Evolutionary conservation across 2,888 invertebrate genomes (phyloP).

Genomic region (Ptychoptera albimana): DNA sequence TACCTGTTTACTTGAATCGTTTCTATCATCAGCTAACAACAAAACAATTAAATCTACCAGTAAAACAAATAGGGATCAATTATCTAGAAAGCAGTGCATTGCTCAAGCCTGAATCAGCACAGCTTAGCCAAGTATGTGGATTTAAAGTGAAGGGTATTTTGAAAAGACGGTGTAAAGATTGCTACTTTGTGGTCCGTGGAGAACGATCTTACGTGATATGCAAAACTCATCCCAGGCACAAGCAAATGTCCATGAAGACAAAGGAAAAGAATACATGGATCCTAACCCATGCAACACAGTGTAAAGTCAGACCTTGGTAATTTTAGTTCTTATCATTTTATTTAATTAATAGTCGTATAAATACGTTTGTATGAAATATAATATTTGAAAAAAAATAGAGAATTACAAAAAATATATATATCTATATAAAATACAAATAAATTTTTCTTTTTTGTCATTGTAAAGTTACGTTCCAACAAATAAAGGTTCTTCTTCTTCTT

Average conservation of each 20-base stretch:
- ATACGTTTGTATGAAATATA: too few relatives aligned
- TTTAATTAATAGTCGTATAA: too few relatives aligned
- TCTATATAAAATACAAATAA: too few relatives aligned
- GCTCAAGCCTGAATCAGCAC: constrained; percentile 16
- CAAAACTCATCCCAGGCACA: constrained; percentile 60
- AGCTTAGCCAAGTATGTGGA: constrained; percentile 33
- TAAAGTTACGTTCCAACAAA: too few relatives aligned
- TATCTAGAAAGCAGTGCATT: not conserved
- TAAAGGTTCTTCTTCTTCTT: too few relatives aligned
- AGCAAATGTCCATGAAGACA: constrained; percentile 60
- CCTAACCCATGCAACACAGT: constrained; percentile 57
- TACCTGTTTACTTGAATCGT: not conserved
- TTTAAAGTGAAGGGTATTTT: constrained; percentile 58
- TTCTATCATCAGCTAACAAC: not conserved
- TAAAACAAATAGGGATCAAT: too few relatives aligned
- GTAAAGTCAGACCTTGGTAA: constrained; percentile 23
- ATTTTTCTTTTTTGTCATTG: too few relatives aligned
- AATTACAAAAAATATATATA: too few relatives aligned
- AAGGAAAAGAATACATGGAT: constrained; percentile 55
- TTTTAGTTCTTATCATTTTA: not conserved
- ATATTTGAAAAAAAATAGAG: too few relatives aligned
- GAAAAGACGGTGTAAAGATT: constrained; percentile 59
- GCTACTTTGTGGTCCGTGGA: constrained; percentile 52
- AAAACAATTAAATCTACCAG: not conserved
- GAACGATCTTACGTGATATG: constrained; percentile 58